Evolutionary conservation across 53 echinoderm and acorn worm species (phyloP).

Genomic region (Holothuria scabra): DNA sequence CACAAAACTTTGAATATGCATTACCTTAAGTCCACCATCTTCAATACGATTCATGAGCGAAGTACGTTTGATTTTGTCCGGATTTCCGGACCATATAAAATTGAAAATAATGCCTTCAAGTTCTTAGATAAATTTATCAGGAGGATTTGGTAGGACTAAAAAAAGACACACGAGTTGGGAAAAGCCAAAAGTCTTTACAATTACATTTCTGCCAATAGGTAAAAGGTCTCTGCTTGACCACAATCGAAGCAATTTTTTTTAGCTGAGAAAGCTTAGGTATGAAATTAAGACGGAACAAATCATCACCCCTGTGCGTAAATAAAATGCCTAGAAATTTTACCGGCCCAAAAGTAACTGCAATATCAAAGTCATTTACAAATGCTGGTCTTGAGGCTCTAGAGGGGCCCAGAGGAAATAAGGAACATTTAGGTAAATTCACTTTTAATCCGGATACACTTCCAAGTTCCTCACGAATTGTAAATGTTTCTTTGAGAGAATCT

Average conservation of each 20-base stretch:
- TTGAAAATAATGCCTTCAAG: no score
- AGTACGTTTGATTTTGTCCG: no score
- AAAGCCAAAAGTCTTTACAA: no score
- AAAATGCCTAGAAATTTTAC: neutral
- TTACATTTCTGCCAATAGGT: no score
- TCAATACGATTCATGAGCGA: no score
- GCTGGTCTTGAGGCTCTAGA: neutral
- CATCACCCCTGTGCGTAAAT: constrained; percentile 1
- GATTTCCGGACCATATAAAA: no score
- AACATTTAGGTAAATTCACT: neutral
- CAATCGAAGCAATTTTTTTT: neutral
- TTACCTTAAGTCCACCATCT: no score
- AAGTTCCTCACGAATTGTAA: neutral
- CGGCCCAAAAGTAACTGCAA: constrained; percentile 12
- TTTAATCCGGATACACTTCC: constrained; percentile 3
- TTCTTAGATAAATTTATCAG: no score
- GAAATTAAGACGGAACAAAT: neutral
- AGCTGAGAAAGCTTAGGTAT: no score
- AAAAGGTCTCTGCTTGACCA: neutral
- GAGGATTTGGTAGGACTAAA: no score
- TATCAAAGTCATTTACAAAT: constrained; percentile 1
- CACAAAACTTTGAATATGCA: no score
- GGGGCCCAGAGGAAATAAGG: neutral
- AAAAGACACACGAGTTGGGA: no score
- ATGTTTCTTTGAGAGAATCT: neutral